These are phyloP conservation scores for Syngnathus scovelli DNA, from an alignment of 2,113 vertebrate genomes.

Conservation along the genomic window DNA sequence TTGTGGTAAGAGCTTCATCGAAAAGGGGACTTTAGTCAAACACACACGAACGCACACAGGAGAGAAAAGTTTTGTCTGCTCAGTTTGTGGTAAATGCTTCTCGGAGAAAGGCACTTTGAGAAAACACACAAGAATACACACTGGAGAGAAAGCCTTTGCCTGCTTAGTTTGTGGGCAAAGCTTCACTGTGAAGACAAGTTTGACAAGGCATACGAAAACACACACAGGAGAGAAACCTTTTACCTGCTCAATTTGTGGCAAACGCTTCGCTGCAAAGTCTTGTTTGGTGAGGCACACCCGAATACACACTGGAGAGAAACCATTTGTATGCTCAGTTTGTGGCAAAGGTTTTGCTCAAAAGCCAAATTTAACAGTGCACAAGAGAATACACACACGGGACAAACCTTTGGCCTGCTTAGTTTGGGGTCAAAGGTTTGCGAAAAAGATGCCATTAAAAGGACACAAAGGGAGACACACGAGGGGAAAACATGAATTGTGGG, in stretches of 20 bases:
- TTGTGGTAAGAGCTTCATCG: background rate
- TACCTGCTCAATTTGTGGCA: background rate
- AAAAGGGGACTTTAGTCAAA: background rate
- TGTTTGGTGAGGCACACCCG: background rate
- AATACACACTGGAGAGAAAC: conserved; percentile 1
- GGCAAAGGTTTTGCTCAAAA: background rate
- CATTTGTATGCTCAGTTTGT: background rate
- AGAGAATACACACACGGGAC: background rate
- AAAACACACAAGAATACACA: background rate
- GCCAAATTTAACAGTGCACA: background rate
- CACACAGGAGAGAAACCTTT: background rate
- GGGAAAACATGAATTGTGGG: too few relatives aligned
- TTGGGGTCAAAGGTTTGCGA: background rate
- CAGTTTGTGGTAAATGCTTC: background rate
- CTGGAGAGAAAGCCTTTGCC: background rate
- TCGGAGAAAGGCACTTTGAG: background rate
- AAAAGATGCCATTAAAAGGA: background rate
- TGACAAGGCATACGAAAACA: background rate
- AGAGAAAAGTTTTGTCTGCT: background rate
- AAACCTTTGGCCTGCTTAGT: background rate
- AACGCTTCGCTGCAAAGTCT: background rate
- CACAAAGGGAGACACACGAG: background rate
- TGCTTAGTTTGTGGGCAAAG: background rate
- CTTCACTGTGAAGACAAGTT: background rate
- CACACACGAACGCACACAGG: background rate